Percentiles rank a stretch among this genome's conserved stretches.
phyloP scores from a whole-genome alignment of 2,113 vertebrate species.

The Rynchops niger region DNA sequence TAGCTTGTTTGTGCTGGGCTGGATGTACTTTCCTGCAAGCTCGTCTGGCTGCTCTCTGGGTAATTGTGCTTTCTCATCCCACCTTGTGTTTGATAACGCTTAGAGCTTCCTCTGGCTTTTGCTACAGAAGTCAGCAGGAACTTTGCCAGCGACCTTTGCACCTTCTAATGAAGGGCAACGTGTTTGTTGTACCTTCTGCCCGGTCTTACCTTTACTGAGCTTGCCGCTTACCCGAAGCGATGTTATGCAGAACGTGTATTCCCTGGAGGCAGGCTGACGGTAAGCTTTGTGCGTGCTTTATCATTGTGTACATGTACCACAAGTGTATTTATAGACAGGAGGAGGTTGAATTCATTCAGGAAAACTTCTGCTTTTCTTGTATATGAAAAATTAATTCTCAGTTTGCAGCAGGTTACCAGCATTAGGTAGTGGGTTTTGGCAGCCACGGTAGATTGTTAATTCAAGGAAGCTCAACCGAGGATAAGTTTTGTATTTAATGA shows the following conservation, averaged over 20 bases:
- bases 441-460: background rate
- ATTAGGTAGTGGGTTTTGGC: background rate
- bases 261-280: background rate
- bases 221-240: accelerated
- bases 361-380: background rate
- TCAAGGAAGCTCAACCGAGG: background rate
- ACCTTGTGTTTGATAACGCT: background rate
- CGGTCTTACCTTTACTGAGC: background rate
- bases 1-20: background rate
- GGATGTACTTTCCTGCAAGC: background rate
- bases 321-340: background rate
- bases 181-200: background rate
- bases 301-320: accelerated
- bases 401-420: background rate
- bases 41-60: background rate
- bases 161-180: background rate
- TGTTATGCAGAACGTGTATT: accelerated
- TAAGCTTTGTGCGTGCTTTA: background rate
- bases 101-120: background rate
- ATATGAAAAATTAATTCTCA: background rate
- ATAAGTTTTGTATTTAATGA: background rate
- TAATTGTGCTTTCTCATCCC: background rate
- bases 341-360: background rate
- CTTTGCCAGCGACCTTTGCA: background rate
- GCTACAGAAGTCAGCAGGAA: accelerated